A percentile compares a stretch with the other conserved stretches of the same genome.
Conservation (phyloP, 2,113 vertebrate genomes). For the Thinocorus orbignyianus region DNA sequence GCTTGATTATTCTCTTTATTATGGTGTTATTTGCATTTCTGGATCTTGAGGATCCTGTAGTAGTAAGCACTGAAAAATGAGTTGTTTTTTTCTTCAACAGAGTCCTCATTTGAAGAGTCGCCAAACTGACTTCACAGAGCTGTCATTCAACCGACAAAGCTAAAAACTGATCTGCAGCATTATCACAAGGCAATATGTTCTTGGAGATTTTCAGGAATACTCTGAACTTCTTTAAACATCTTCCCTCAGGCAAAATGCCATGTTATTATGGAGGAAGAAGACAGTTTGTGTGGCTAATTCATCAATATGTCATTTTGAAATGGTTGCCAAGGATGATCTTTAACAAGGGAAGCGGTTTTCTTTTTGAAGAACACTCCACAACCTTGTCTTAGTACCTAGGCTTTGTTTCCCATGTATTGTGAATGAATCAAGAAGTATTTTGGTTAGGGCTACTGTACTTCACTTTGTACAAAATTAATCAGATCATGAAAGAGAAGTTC, state of each 20-base stretch:
- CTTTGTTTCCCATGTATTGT: background rate
- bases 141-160: slow-evolving; percentile 14
- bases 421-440: background rate
- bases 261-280: background rate
- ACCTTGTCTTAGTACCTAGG: background rate
- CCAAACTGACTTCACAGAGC: background rate
- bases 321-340: background rate
- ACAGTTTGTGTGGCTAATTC: background rate
- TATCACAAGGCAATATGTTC: background rate
- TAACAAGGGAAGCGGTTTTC: background rate
- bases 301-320: background rate
- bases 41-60: background rate
- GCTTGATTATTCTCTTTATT: slow-evolving; percentile 15
- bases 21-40: slow-evolving; percentile 12
- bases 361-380: background rate
- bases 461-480: background rate
- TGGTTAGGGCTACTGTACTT: background rate
- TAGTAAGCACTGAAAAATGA: background rate
- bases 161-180: background rate
- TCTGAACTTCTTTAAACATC: background rate
- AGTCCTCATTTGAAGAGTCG: background rate
- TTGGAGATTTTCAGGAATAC: background rate
- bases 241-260: background rate
- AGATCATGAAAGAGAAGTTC: background rate
- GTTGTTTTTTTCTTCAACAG: background rate